Percentiles rank a stretch among this genome's conserved stretches.
Conservation (phyloP, 2,888 invertebrate genomes). For the Polydesmus complanatus region DNA sequence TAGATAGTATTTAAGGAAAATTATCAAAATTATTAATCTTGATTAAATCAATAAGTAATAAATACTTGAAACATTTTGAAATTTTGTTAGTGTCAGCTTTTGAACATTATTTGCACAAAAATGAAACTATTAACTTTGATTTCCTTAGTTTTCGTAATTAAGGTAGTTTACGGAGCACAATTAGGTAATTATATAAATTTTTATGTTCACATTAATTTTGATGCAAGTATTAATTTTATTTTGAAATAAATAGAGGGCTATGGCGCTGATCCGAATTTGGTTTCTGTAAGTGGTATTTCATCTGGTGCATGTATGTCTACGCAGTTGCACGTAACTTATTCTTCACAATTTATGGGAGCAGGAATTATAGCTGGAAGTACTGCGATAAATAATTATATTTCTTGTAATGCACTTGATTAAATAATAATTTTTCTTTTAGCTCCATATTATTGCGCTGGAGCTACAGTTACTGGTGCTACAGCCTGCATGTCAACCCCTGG, state of each 20-base stretch:
- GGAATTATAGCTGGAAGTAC: conserved; percentile 31
- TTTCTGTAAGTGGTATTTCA: conserved; percentile 31
- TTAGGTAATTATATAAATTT: no score
- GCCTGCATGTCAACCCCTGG: background rate
- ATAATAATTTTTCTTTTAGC: background rate
- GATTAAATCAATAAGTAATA: no score
- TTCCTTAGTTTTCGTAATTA: no score
- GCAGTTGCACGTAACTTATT: conserved; percentile 31
- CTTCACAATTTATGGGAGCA: conserved; percentile 27
- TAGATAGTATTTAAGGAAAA: no score
- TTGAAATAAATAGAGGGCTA: conserved; percentile 27
- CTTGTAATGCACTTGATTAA: background rate
- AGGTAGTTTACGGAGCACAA: no score
- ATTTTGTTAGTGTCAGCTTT: no score
- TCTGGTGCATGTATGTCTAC: conserved; percentile 31
- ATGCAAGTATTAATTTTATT: no score
- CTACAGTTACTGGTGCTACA: background rate
- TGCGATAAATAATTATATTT: conserved; percentile 9
- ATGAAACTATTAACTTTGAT: no score
- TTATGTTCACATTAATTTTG: no score
- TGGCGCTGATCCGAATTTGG: conserved; percentile 25
- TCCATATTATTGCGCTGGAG: conserved; percentile 3
- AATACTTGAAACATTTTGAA: no score
- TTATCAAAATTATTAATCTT: no score
- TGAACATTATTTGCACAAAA: no score